These are phyloP conservation scores for Ischnus inquisitorius DNA, from an alignment of 2,888 invertebrate genomes.

Conservation along the genomic window DNA sequence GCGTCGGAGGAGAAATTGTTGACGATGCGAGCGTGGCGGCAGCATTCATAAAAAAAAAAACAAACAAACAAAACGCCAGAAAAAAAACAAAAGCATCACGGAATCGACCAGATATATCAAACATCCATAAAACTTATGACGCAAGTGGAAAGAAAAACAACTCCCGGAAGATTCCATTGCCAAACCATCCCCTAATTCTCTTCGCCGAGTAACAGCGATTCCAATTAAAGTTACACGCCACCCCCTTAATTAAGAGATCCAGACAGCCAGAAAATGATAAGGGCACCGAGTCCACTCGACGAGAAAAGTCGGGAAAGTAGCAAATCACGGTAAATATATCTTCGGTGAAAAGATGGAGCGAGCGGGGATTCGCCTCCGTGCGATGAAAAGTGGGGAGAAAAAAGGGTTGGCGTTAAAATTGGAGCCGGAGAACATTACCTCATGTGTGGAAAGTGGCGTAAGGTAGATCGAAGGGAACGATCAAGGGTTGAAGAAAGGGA, in stretches of 20 bases:
- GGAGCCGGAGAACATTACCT: slow-evolving; percentile 9
- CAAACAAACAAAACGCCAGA: neutral
- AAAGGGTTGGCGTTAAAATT: slow-evolving; percentile 4
- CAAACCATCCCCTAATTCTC: neutral
- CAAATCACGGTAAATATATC: neutral
- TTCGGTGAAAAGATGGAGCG: slow-evolving; percentile 2
- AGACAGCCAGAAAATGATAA: slow-evolving; percentile 32
- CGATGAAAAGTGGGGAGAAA: neutral
- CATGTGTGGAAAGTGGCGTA: slow-evolving; percentile 34
- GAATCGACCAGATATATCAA: slow-evolving; percentile 7
- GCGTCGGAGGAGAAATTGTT: slow-evolving; percentile 31
- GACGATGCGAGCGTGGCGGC: slow-evolving; percentile 14
- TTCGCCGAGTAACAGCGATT: neutral
- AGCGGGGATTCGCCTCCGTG: neutral
- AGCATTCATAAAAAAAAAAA: slow-evolving; percentile 11
- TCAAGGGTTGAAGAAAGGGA: slow-evolving; percentile 65
- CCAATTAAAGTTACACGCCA: slow-evolving; percentile 34
- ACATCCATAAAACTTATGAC: neutral
- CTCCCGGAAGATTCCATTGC: neutral
- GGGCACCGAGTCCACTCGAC: neutral
- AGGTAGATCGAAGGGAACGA: slow-evolving; percentile 50
- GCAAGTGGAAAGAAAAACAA: neutral
- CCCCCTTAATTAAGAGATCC: slow-evolving; percentile 26
- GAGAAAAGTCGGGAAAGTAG: neutral
- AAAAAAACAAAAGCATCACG: neutral